phyloP scores from a whole-genome alignment of 2,113 vertebrate species.

The Tonatia bakeri region DNA sequence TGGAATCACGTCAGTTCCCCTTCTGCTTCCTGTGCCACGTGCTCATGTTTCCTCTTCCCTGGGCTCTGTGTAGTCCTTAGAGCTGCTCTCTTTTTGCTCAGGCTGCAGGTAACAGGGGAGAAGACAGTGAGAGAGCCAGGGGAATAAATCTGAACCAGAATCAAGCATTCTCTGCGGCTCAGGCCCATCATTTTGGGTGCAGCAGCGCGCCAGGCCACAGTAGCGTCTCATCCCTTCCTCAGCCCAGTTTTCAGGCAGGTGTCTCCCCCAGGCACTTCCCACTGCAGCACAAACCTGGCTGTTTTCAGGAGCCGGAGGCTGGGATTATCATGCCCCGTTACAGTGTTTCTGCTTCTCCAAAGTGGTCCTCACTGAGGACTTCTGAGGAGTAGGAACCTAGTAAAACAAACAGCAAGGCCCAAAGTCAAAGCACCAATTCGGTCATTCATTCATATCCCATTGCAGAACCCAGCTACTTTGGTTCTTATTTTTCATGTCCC shows the following conservation, averaged over 20 bases:
- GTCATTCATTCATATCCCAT: background rate
- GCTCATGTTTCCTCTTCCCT: background rate
- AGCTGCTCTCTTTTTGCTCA: background rate
- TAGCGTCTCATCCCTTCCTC: background rate
- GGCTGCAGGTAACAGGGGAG: background rate
- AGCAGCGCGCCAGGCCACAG: background rate
- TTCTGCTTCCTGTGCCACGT: background rate
- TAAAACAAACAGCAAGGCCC: background rate
- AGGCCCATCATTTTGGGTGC: background rate
- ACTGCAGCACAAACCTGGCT: background rate
- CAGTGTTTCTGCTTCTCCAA: background rate
- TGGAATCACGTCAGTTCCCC: rapidly evolving
- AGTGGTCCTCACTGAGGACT: background rate
- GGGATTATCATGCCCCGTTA: background rate
- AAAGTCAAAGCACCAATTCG: background rate
- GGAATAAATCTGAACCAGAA: background rate
- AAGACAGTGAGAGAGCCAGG: no score
- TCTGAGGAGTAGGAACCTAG: background rate
- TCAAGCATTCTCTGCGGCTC: background rate
- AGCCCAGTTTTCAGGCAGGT: background rate
- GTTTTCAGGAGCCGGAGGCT: background rate
- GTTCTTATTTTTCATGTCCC: background rate
- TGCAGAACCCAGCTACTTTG: background rate
- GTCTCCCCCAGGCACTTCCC: background rate
- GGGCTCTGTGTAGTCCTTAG: background rate